Evolutionary conservation across 2,113 vertebrate species (phyloP), one percentile per base, ranked within the genome.

Genomic region (Oenanthe melanoleuca): DNA sequence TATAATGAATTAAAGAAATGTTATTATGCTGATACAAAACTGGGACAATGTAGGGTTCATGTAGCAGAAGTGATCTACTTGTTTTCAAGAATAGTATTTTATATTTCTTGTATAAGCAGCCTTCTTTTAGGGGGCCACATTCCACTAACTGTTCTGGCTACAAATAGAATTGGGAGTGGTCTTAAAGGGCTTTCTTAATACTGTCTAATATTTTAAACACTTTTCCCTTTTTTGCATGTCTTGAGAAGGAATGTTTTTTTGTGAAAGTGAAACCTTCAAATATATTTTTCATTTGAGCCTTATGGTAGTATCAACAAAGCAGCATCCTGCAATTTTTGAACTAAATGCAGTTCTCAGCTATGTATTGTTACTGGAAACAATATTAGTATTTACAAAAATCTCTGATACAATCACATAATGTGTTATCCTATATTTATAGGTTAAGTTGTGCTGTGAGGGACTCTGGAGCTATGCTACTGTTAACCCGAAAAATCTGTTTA

Each of bases 401-500:
- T 89, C 42, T 73, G 69, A 44, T 42, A 45, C 29, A 77, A 25
- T 88, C 14, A 25, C 3, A 0, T 75, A 86, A 53, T 40, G 5
- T 52, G 40, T 88, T 93, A 69, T n/a, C 38, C 16, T 59, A 13
- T 65, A 40, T 80, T 80, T 80, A 19, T 80, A 34, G 31, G 74
- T 40, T 83, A 53, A 42, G 20, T 50, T 78, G 10, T 82, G 33
- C 71, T 91, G 14, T 66, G 67, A 88, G 63, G 22, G 70, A n/a
- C 71, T 85, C 63, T 82, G 69, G 23, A 91, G 50, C 59, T 73
- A 31, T 53, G 29, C 61, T 37, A 29, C 33, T 78, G 21, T 93
- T 93, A 84, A 81, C 23, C 47, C 80, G 38, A 85, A 94, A 93
- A 91, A 80, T 53, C 31, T 95, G 56, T 79, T 42, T 34, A 45